These are phyloP conservation scores for Neelides sp. DNA, from an alignment of 1,140 invertebrate genomes.

Conservation along the genomic window DNA sequence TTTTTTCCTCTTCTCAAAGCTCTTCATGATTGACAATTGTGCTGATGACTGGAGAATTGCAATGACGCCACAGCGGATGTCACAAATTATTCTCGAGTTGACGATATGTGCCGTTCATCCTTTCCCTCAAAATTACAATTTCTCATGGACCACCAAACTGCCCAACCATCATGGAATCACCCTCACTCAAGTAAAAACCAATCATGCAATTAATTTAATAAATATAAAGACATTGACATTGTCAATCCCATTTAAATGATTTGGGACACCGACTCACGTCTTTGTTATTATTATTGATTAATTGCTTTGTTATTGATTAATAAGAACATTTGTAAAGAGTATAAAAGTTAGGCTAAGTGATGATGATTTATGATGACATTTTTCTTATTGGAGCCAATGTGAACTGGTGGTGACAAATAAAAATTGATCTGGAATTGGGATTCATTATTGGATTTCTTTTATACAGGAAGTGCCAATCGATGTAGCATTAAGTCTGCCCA, in stretches of 20 bases:
- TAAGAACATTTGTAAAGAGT: no score
- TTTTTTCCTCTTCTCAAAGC: slow-evolving; percentile 45
- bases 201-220: no score
- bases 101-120: slow-evolving; percentile 55
- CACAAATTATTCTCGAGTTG: slow-evolving; percentile 84
- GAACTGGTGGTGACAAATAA: neutral
- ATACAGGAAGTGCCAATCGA: slow-evolving; percentile 75
- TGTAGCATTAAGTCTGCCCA: slow-evolving; percentile 90
- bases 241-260: no score
- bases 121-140: slow-evolving; percentile 89
- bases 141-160: slow-evolving; percentile 89
- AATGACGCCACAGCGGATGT: slow-evolving; percentile 92
- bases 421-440: no score
- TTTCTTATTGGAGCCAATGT: neutral
- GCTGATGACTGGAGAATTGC: slow-evolving; percentile 99
- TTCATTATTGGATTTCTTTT: neutral
- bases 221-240: no score
- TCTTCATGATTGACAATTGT: slow-evolving; percentile 99
- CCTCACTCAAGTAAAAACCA: no score
- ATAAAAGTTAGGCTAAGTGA: no score
- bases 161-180: slow-evolving; percentile 35
- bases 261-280: no score
- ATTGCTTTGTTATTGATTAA: no score
- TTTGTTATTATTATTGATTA: no score
- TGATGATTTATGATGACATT: no score